Evolutionary conservation across 1,140 invertebrate genomes (phyloP).

Genomic region (Apis cerana): DNA sequence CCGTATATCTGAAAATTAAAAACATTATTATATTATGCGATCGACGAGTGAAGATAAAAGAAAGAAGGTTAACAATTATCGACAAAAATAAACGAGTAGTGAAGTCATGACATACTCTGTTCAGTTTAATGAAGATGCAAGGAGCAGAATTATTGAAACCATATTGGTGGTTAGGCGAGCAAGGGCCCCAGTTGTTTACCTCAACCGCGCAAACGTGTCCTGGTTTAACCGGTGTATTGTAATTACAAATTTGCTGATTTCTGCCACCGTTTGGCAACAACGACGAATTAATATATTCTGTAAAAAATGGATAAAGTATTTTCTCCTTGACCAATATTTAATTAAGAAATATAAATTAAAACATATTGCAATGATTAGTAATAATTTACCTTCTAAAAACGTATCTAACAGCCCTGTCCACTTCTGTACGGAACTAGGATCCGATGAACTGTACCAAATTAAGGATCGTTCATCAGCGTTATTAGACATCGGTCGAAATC

Average conservation of each 20-base stretch:
- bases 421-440: constrained; percentile 84
- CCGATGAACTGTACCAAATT: constrained; percentile 89
- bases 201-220: constrained; percentile 88
- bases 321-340: not conserved
- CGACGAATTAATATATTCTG: constrained; percentile 83
- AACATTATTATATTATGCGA: not conserved
- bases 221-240: constrained; percentile 81
- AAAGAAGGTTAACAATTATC: not conserved
- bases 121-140: constrained; percentile 94
- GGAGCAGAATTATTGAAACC: constrained; percentile 88
- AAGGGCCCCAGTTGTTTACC: constrained; percentile 84
- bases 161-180: constrained; percentile 84
- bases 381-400: constrained; percentile 87
- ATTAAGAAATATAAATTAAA: not conserved
- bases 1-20: constrained; percentile 82
- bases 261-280: constrained; percentile 81
- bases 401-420: constrained; percentile 86
- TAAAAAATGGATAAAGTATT: too few relatives aligned
- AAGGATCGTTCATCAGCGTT: constrained; percentile 90
- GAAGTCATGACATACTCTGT: constrained; percentile 83
- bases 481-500: constrained; percentile 91
- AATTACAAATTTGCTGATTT: constrained; percentile 86
- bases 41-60: not conserved
- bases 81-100: not conserved
- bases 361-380: not conserved